Percentiles rank a stretch among this genome's conserved stretches.
Conservation (phyloP, 2,113 vertebrate species). For the Cacatua alba region DNA sequence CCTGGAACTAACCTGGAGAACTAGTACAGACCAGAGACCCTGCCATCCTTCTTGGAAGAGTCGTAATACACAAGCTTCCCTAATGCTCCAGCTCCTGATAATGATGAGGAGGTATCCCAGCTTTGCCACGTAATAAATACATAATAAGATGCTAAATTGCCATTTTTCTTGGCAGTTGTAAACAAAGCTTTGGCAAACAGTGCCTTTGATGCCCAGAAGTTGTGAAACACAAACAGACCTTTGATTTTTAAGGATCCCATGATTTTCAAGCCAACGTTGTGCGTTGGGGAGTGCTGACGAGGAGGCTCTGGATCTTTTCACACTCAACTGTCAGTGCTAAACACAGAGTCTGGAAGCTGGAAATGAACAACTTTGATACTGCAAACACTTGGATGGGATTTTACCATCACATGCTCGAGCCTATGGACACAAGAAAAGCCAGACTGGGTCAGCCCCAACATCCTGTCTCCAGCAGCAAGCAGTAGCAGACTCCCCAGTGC, state of each 20-base stretch:
- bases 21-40: neutral
- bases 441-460: neutral
- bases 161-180: neutral
- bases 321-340: neutral
- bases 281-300: neutral
- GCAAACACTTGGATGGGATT: neutral
- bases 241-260: neutral
- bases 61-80: neutral
- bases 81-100: neutral
- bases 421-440: neutral
- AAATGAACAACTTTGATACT: neutral
- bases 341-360: neutral
- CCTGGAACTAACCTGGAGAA: slow-evolving; percentile 18
- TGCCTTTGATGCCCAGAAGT: neutral
- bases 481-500: slow-evolving; percentile 40
- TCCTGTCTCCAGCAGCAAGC: slow-evolving; percentile 47
- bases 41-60: neutral
- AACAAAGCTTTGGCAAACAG: neutral
- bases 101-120: neutral
- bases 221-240: neutral
- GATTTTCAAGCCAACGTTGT: neutral
- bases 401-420: neutral
- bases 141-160: neutral
- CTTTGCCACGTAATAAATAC: neutral
- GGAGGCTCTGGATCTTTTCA: neutral